phyloP scores from a whole-genome alignment of 64 coral and sea anemone genomes.

The Porites australiensis region DNA sequence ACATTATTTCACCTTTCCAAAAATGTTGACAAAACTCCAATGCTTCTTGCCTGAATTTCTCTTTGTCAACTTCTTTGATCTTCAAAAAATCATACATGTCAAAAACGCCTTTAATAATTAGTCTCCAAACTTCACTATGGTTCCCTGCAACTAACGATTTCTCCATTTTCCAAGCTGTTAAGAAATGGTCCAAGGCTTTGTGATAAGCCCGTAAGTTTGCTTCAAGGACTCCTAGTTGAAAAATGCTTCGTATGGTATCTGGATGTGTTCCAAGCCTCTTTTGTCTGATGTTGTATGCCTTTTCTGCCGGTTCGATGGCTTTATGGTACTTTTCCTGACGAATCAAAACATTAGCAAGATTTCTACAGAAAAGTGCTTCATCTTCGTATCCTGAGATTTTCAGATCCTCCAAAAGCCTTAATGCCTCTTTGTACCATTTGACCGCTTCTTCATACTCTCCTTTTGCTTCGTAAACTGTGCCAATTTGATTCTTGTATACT shows the following conservation, averaged over 20 bases:
- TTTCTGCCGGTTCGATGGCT: constrained; percentile 19
- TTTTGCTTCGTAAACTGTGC: background rate
- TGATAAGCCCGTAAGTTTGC: background rate
- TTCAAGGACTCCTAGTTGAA: constrained; percentile 18
- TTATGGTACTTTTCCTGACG: background rate
- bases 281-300: constrained; percentile 23
- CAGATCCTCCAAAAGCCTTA: constrained; percentile 15
- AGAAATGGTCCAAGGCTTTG: constrained; percentile 31
- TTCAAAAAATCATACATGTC: background rate
- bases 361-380: constrained; percentile 35
- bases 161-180: constrained; percentile 57
- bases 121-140: constrained; percentile 1
- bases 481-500: constrained; percentile 36
- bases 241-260: constrained; percentile 45
- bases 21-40: constrained; percentile 25
- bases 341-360: constrained; percentile 34
- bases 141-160: constrained; percentile 15
- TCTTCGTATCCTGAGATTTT: constrained; percentile 10
- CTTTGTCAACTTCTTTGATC: background rate
- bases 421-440: constrained; percentile 42
- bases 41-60: background rate
- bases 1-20: background rate
- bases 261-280: constrained; percentile 26
- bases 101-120: background rate
- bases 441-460: background rate